Evolutionary conservation across 2,113 vertebrate species (phyloP).

Genomic region (Phalacrocorax pelagicus): DNA sequence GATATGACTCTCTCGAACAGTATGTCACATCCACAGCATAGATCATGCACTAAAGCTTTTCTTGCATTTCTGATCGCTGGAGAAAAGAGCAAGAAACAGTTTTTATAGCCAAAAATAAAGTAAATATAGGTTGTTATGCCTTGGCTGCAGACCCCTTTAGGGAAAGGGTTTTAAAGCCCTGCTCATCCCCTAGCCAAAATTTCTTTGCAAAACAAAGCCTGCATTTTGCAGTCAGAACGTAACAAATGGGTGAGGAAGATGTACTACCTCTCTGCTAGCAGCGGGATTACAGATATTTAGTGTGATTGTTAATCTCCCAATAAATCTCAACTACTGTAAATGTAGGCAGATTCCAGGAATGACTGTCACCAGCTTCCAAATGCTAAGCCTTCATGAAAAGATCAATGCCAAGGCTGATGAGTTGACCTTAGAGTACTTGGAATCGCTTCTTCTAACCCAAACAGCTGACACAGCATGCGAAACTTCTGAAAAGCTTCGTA

Average conservation of each 20-base stretch:
- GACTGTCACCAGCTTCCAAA: neutral
- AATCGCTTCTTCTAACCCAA: rapidly evolving
- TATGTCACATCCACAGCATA: neutral
- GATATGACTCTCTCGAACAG: neutral
- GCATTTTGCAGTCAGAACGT: neutral
- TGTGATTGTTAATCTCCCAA: neutral
- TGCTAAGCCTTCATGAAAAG: neutral
- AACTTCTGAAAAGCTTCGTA: neutral
- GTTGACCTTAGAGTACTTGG: neutral
- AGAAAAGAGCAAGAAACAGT: neutral
- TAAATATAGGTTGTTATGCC: neutral
- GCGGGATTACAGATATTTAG: neutral
- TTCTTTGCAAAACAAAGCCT: neutral
- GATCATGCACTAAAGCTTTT: neutral
- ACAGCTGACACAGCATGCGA: neutral
- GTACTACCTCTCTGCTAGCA: neutral
- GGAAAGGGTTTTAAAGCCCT: neutral
- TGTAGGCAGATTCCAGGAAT: neutral
- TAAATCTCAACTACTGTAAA: neutral
- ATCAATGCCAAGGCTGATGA: neutral
- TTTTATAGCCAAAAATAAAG: neutral
- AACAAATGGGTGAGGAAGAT: neutral
- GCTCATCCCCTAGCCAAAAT: neutral
- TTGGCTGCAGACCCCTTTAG: neutral
- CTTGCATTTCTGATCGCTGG: neutral